Base-by-base conservation (phyloP, 1,140 invertebrate genomes). In the Macrobrachium nipponense region DNA sequence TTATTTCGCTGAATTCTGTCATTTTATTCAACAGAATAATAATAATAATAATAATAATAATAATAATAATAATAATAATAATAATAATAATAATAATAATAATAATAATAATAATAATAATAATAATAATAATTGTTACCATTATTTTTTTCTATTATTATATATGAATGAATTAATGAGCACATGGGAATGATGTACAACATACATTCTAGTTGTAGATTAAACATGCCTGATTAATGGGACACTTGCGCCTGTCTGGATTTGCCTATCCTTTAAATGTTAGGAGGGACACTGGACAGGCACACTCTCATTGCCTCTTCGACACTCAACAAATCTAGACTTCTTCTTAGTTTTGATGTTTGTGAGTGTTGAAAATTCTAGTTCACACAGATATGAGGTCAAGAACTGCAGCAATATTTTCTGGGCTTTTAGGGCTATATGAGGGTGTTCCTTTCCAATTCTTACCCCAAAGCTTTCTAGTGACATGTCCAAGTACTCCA, bases 41-140 rank as follows among this genome's bases (percentile, higher is more conserved):
- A n/a, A n/a, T n/a, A n/a, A n/a, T n/a, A n/a, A n/a, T n/a, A n/a
- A n/a, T n/a, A n/a, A n/a, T n/a, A n/a, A n/a, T n/a, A n/a, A n/a
- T n/a, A n/a, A n/a, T n/a, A n/a, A n/a, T n/a, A n/a, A 51, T 51
- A 51, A 51, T 51, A 51, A 10, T 51, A 51, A 51, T 51, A 51
- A 51, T 51, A 51, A 51, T 51, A 51, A 51, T 66, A 66, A 66
- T 66, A 66, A 66, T 66, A 66, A 66, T 66, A 66, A n/a, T 66
- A 66, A 66, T 66, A 66, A 66, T 27, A 66, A 66, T 66, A 66
- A 66, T 66, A 27, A 66, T n/a, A 27, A 66, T 66, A 66, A 66
- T 66, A 66, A 66, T 66, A 66, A 66, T 66, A 66, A 66, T 66
- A 66, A 66, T 66, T 6, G 23, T 66, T 66, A 12, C 12, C 12